phyloP scores from a whole-genome alignment of 2,797 vertebrate genomes.

The Hephaestus fuliginosus region DNA sequence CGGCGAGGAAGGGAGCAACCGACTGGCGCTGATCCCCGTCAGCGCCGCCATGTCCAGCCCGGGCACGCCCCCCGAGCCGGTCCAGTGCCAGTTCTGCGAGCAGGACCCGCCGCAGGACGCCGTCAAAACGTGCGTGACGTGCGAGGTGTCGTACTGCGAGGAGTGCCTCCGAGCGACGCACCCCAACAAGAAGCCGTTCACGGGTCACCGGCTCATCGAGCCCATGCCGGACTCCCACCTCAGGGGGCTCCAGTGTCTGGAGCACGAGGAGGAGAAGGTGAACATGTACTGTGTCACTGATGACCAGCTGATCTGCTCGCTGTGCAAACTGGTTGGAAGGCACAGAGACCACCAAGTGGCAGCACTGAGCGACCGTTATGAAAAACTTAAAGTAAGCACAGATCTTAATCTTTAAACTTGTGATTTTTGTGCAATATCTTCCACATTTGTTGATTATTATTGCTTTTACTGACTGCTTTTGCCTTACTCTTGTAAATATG shows the following conservation, averaged over 20 bases:
- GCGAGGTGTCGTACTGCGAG: conserved; percentile 97
- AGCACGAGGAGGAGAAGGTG: conserved; percentile 96
- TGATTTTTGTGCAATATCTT: background rate
- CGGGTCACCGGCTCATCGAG: conserved; percentile 94
- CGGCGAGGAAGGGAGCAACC: conserved; percentile 90
- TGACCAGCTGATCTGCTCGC: conserved; percentile 96
- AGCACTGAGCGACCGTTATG: conserved; percentile 94
- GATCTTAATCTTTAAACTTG: background rate
- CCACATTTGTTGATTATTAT: background rate
- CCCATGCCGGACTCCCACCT: conserved; percentile 94
- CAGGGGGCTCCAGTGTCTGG: conserved; percentile 94
- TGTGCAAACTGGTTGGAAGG: conserved; percentile 96
- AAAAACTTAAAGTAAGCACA: conserved; percentile 91
- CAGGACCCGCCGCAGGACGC: conserved; percentile 96
- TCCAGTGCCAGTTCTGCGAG: conserved; percentile 98
- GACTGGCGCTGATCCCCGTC: conserved; percentile 83
- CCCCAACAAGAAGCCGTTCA: conserved; percentile 98
- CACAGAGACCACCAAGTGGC: conserved; percentile 97
- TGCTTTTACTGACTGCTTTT: background rate
- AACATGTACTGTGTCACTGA: conserved; percentile 98
- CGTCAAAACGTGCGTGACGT: conserved; percentile 95
- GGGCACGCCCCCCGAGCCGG: conserved; percentile 84
- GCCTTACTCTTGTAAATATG: background rate
- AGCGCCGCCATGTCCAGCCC: conserved; percentile 91
- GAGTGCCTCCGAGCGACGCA: conserved; percentile 96